Evolutionary conservation across 1,140 invertebrate genomes (phyloP).

Genomic region (Cydia pomonella): DNA sequence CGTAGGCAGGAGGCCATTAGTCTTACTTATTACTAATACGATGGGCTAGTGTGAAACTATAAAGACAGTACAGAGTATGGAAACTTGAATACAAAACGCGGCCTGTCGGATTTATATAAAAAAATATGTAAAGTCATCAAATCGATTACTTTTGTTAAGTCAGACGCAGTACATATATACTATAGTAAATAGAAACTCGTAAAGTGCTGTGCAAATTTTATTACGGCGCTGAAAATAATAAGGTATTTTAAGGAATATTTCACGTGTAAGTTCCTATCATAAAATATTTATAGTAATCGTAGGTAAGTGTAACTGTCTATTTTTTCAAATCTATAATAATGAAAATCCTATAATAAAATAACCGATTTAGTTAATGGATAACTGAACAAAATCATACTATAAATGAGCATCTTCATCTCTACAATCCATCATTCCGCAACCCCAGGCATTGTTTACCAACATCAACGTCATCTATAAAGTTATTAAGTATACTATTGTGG

Average conservation of each 20-base stretch:
- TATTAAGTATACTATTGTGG: neutral
- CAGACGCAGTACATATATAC: too few species aligned
- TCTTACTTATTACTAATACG: slow-evolving; percentile 19
- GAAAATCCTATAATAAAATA: too few species aligned
- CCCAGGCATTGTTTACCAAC: neutral
- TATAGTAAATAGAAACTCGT: too few species aligned
- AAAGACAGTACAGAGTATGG: neutral
- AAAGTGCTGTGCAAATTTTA: too few species aligned
- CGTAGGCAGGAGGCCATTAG: slow-evolving; percentile 10
- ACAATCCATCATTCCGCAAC: neutral
- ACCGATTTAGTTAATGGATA: neutral
- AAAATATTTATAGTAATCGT: too few species aligned
- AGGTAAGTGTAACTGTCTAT: too few species aligned
- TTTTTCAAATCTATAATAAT: too few species aligned
- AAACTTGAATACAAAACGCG: neutral
- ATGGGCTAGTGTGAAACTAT: neutral
- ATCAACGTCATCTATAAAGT: neutral
- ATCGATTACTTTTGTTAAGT: too few species aligned
- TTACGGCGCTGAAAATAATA: too few species aligned
- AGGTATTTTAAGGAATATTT: too few species aligned
- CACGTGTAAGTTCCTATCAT: too few species aligned
- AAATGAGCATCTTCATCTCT: neutral
- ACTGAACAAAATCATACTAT: neutral
- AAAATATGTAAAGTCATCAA: neutral
- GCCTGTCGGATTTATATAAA: neutral